A percentile compares a stretch with the other conserved stretches of the same genome.
These are phyloP conservation scores for Sula dactylatra DNA, from an alignment of 2,113 vertebrate species.

Conservation along the genomic window DNA sequence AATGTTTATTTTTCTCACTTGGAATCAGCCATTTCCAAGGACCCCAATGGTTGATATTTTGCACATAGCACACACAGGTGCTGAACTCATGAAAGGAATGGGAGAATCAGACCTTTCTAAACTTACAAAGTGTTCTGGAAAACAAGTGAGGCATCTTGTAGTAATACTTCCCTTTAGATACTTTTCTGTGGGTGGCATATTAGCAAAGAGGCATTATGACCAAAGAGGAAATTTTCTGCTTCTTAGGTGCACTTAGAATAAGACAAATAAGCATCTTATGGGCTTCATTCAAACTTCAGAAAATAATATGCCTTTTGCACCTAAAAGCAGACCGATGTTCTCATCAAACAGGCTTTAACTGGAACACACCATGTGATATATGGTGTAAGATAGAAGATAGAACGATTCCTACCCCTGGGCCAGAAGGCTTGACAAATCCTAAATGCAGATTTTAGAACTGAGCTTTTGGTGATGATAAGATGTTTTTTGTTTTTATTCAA, in stretches of 20 bases:
- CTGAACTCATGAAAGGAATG: neutral
- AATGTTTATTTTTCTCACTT: neutral
- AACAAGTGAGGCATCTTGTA: neutral
- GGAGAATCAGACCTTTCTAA: neutral
- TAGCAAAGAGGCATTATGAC: neutral
- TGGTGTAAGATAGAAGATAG: rapidly evolving
- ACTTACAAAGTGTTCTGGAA: neutral
- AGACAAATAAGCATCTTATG: neutral
- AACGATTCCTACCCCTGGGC: neutral
- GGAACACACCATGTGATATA: neutral
- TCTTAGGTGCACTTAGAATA: neutral
- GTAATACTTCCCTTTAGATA: neutral
- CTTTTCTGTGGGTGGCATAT: neutral
- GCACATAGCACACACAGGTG: neutral
- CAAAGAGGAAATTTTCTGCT: neutral
- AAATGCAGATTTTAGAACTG: neutral
- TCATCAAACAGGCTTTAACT: neutral
- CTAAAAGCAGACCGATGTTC: neutral
- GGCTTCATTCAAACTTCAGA: neutral
- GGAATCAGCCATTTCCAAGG: neutral
- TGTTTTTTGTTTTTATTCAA: neutral
- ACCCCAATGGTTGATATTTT: neutral
- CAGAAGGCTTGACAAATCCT: neutral
- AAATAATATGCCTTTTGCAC: neutral
- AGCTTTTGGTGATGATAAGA: neutral